These are phyloP conservation scores for Boulengeromyrus knoepffleri DNA, from an alignment of 2,113 vertebrate genomes.

Conservation along the genomic window DNA sequence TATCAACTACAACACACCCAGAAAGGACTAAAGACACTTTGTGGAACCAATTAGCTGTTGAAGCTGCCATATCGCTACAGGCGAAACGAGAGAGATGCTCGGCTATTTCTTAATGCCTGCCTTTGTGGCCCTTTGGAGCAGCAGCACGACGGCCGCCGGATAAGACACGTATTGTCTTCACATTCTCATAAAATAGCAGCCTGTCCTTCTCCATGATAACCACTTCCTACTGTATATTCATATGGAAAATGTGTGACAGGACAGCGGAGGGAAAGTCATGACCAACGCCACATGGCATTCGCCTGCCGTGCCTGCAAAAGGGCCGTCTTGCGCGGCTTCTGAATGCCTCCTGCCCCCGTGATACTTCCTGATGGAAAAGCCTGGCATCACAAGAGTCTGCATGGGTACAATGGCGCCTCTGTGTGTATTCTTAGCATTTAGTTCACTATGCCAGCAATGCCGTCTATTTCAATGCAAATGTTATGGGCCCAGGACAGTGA, in stretches of 20 bases:
- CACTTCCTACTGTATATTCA: slow-evolving; percentile 25
- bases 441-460: neutral
- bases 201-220: neutral
- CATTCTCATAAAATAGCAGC: neutral
- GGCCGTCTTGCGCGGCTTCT: slow-evolving; percentile 15
- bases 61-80: neutral
- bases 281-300: slow-evolving; percentile 12
- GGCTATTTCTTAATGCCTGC: neutral
- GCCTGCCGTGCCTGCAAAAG: neutral
- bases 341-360: slow-evolving; percentile 15
- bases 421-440: slow-evolving; percentile 18
- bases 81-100: neutral
- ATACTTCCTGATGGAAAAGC: slow-evolving; percentile 1
- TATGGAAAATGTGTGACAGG: slow-evolving; percentile 27
- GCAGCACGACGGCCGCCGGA: neutral
- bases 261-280: slow-evolving; percentile 4
- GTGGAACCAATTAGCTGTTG: neutral
- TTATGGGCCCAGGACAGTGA: neutral
- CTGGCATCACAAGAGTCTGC: neutral
- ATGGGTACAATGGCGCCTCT: slow-evolving; percentile 1
- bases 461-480: slow-evolving; percentile 12
- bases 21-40: neutral
- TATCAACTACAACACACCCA: neutral
- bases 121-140: neutral
- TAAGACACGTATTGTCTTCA: neutral